phyloP scores from a whole-genome alignment of 2,888 invertebrate species.

The Cotesia congregata region DNA sequence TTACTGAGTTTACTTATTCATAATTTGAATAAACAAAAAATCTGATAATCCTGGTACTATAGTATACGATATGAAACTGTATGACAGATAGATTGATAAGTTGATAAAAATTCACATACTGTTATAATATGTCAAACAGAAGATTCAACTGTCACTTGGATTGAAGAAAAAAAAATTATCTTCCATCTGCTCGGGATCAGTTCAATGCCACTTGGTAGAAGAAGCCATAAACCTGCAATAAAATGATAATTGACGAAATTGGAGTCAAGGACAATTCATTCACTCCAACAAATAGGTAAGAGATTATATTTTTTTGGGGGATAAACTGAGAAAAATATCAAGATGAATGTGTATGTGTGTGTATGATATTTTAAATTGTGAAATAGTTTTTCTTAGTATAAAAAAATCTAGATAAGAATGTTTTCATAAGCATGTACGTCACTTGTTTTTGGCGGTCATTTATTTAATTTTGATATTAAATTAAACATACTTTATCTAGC shows the following conservation, averaged over 20 bases:
- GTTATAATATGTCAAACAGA: constrained; percentile 9
- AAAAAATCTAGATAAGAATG: not conserved
- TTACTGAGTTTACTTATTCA: too few relatives aligned
- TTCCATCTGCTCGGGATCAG: constrained; percentile 12
- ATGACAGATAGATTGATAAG: not conserved
- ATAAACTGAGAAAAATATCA: not conserved
- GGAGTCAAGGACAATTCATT: constrained; percentile 7
- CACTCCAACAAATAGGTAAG: constrained; percentile 14
- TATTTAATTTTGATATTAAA: not conserved
- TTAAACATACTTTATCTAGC: not conserved
- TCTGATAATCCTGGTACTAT: not conserved
- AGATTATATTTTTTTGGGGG: not conserved
- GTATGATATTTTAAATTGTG: not conserved
- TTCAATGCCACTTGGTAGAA: constrained; percentile 15
- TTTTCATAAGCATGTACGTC: not conserved
- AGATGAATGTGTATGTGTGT: not conserved
- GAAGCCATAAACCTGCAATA: constrained; percentile 7
- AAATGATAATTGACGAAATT: constrained; percentile 25
- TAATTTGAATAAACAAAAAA: too few relatives aligned
- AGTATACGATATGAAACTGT: not conserved
- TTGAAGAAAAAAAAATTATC: constrained; percentile 19
- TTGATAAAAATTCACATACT: not conserved
- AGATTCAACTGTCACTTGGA: constrained; percentile 2
- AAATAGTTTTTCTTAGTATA: not conserved
- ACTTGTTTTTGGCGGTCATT: not conserved